A percentile compares a stretch with the other conserved stretches of the same genome.
Evolutionary conservation across 2,888 invertebrate species (phyloP).

Genomic region (Temnothorax rugatulus): DNA sequence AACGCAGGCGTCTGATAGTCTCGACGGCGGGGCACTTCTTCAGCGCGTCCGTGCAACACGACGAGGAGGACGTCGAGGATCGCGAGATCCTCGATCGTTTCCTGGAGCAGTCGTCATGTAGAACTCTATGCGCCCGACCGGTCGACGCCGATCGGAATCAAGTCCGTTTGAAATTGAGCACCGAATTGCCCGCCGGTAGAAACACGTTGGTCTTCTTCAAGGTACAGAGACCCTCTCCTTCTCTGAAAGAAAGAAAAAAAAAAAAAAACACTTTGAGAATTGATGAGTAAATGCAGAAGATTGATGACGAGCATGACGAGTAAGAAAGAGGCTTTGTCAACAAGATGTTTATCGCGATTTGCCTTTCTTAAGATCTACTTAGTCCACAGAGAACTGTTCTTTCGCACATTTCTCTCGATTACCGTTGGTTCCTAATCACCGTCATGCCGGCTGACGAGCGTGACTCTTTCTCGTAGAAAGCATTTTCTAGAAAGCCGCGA

Average conservation of each 20-base stretch:
- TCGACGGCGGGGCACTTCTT: conserved; percentile 83
- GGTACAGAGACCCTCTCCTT: conserved; percentile 69
- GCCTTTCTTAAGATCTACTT: neutral
- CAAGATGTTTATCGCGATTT: neutral
- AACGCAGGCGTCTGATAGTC: conserved; percentile 78
- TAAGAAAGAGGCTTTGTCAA: neutral
- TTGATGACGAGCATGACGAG: neutral
- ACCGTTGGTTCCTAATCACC: neutral
- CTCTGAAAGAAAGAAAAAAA: neutral
- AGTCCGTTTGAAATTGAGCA: conserved; percentile 76
- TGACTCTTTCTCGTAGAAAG: conserved; percentile 21
- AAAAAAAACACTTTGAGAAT: neutral
- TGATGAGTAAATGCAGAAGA: neutral
- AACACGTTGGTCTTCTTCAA: conserved; percentile 84
- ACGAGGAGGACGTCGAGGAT: conserved; percentile 63
- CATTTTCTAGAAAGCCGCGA: conserved; percentile 33
- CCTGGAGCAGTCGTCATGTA: conserved; percentile 79
- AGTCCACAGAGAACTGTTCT: neutral
- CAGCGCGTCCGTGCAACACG: conserved; percentile 66
- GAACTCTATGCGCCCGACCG: conserved; percentile 80
- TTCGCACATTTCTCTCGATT: conserved; percentile 1
- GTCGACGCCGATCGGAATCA: conserved; percentile 58
- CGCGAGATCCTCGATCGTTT: conserved; percentile 80
- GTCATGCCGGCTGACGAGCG: conserved; percentile 4
- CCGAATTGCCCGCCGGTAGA: conserved; percentile 75